A percentile compares a stretch with the other conserved stretches of the same genome.
phyloP scores from a whole-genome alignment of 2,797 vertebrate genomes.

The Luscinia megarhynchos region DNA sequence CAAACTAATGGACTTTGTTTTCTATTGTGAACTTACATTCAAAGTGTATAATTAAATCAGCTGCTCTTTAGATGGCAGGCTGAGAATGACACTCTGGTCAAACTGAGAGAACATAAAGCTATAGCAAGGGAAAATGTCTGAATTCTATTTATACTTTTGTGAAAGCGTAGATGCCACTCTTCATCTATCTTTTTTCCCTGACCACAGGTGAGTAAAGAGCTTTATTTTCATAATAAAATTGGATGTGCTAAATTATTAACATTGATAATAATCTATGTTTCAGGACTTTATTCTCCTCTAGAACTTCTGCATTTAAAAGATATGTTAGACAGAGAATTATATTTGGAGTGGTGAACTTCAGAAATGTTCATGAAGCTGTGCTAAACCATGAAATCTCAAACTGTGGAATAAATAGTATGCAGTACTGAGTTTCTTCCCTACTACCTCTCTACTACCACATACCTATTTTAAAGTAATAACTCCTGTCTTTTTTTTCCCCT shows the following conservation, averaged over 20 bases:
- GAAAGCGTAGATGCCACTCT: background rate
- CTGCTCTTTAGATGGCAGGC: background rate
- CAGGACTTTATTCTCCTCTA: background rate
- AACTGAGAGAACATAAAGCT: background rate
- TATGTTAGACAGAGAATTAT: background rate
- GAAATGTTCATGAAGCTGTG: background rate
- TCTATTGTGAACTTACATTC: background rate
- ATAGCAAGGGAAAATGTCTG: background rate
- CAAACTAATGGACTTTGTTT: background rate
- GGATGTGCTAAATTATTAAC: background rate
- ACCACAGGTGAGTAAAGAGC: background rate
- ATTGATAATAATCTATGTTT: background rate
- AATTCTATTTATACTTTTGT: background rate
- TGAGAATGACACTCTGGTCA: background rate
- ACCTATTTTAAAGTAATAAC: background rate
- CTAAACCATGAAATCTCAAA: background rate
- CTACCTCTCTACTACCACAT: background rate
- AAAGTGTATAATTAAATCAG: background rate
- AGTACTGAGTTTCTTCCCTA: background rate
- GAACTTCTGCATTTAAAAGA: background rate
- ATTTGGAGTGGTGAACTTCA: background rate
- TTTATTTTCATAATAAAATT: background rate
- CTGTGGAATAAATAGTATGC: background rate
- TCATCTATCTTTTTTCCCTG: background rate
- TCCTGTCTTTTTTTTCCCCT: background rate